A percentile compares a stretch with the other conserved stretches of the same genome.
phyloP scores from a whole-genome alignment of 2,113 vertebrate species.

The Elachura formosa region DNA sequence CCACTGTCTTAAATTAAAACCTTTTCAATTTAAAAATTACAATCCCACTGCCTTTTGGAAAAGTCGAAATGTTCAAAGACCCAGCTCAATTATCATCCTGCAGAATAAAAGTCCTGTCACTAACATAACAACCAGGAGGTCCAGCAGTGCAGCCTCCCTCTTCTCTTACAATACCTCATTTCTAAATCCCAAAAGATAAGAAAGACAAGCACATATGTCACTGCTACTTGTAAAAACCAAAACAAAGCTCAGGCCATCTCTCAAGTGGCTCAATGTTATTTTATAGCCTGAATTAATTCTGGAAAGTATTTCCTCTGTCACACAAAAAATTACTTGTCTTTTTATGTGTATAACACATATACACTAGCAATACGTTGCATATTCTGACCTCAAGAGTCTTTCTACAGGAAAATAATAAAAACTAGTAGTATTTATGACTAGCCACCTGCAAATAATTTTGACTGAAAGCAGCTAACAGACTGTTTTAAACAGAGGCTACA shows the following conservation, averaged over 20 bases:
- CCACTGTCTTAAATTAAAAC: neutral
- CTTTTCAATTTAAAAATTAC: neutral
- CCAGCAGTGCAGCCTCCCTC: neutral
- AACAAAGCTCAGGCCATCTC: neutral
- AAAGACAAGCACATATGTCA: neutral
- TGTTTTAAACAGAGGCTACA: neutral
- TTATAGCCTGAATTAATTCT: neutral
- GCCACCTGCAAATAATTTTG: neutral
- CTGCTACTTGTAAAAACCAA: neutral
- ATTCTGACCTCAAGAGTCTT: neutral
- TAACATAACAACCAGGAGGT: neutral
- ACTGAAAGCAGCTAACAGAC: neutral
- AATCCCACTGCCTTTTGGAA: neutral
- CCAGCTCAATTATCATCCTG: neutral
- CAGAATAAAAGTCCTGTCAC: neutral
- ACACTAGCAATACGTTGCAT: neutral
- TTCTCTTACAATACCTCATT: neutral
- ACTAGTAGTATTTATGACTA: neutral
- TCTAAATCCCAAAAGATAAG: neutral
- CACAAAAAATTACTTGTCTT: neutral
- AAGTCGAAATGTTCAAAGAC: neutral
- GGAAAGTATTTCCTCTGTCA: neutral
- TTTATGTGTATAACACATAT: neutral
- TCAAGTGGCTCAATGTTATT: neutral
- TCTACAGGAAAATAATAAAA: neutral